Percentiles rank a stretch among this genome's conserved stretches.
These are phyloP conservation scores for Trachemys scripta DNA, from an alignment of 2,113 vertebrate genomes.

Conservation along the genomic window DNA sequence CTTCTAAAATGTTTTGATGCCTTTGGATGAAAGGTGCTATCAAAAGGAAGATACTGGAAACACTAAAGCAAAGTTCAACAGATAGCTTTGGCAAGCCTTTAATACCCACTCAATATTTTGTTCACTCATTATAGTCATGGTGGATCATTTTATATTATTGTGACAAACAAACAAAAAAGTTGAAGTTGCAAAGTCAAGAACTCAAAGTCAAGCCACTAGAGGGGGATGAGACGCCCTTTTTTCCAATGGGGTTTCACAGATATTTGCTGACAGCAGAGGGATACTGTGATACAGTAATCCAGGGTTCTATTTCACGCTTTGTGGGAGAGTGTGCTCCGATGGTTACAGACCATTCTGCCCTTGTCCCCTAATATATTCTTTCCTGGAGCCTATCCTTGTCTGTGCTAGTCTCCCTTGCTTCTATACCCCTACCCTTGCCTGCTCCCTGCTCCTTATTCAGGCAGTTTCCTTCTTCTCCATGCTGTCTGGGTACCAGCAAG, in stretches of 20 bases:
- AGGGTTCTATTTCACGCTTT: not conserved
- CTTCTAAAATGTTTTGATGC: not conserved
- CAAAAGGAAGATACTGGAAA: not conserved
- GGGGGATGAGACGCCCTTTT: conserved; percentile 3
- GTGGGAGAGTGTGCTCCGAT: not conserved
- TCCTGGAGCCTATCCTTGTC: not conserved
- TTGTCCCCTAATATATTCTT: not conserved
- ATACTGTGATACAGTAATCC: fast-evolving
- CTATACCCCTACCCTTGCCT: not conserved
- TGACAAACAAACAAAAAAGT: not conserved
- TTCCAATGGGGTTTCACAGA: fast-evolving
- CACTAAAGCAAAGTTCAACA: not conserved
- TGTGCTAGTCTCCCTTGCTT: not conserved
- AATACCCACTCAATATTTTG: not conserved
- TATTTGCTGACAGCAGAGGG: not conserved
- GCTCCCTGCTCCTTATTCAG: not conserved
- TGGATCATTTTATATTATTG: not conserved
- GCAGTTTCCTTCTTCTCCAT: not conserved
- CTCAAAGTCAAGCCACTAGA: not conserved
- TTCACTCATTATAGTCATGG: fast-evolving
- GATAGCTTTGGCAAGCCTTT: not conserved
- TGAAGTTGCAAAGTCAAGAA: not conserved
- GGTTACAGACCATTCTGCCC: not conserved
- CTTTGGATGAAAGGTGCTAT: not conserved
- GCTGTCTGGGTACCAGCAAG: not conserved